Evolutionary conservation across 2,113 vertebrate genomes (phyloP).

Genomic region (Piaya cayana): DNA sequence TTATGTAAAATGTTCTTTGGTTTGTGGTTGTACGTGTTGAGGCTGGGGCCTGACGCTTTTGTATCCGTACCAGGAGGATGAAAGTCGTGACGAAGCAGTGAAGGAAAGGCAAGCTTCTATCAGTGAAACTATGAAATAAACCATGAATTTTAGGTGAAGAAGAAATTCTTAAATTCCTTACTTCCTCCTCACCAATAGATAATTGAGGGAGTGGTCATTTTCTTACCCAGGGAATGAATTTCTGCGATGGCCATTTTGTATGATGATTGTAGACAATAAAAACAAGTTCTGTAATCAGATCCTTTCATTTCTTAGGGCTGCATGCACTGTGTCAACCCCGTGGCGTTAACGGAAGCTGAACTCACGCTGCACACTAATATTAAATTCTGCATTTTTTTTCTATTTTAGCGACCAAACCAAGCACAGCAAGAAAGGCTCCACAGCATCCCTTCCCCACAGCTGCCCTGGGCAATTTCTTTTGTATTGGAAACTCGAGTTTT

Average conservation of each 20-base stretch:
- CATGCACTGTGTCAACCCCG: background rate
- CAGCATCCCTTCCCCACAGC: background rate
- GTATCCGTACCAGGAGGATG: background rate
- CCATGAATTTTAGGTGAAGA: conserved; percentile 38
- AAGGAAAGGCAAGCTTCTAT: background rate
- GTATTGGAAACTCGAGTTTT: background rate
- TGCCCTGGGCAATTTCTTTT: background rate
- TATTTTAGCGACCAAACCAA: background rate
- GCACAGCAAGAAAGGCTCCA: background rate
- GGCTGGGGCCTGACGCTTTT: conserved; percentile 34
- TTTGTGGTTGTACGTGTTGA: conserved; percentile 41
- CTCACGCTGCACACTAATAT: rapidly evolving
- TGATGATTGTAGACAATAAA: background rate
- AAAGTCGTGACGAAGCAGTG: background rate
- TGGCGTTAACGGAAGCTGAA: background rate
- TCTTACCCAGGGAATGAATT: background rate
- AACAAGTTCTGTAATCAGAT: background rate
- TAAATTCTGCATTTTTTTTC: background rate
- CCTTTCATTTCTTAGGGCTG: background rate
- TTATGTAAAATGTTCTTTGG: conserved; percentile 21
- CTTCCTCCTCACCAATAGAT: background rate
- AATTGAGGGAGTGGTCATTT: background rate
- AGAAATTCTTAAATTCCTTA: background rate
- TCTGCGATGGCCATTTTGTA: conserved; percentile 13
- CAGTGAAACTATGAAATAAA: conserved; percentile 37